Base-by-base conservation (phyloP, 2,797 vertebrate genomes). In the Catostomus latipinnis region DNA sequence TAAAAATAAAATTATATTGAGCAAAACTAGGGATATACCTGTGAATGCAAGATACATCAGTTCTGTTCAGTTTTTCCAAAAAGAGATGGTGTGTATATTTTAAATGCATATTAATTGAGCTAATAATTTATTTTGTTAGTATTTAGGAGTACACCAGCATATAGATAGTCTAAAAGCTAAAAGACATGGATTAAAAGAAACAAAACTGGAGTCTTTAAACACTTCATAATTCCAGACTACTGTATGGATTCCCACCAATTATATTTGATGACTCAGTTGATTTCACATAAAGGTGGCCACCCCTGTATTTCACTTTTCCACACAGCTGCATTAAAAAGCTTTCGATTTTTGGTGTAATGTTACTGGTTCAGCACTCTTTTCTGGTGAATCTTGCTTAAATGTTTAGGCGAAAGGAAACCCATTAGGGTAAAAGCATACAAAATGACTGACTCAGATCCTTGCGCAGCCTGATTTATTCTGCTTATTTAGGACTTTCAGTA, bases 371-470 rank as follows among this genome's bases (percentile, higher is more conserved):
- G 62, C 6, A 1, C 62, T 76, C 14, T 76, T 72, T 65, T 63
- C 61, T 12, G 46, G 53, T 43, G 6, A 61, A 53, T 22, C n/a
- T 10, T 68, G 50, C 22, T 58, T 66, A 49, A 60, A 76, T 56
- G 65, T 67, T 61, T 61, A 67, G 49, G 9, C 22, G 45, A 70
- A 61, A 43, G 11, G 12, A 16, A 68, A 70, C 50, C 68, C 34
- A 72, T 77, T 67, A 71, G 49, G 62, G 62, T 56, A 76, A 67
- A 54, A 57, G 62, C 62, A 66, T 58, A 76, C 14, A 72, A 71
- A 62, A 63, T 61, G 62, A 22, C 74, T 77, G 81, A 77, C 53
- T 54, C 70, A 13, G 11, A 78, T 34, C 22, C 16, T 46, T 54
- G n/a, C 8, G 0, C 45, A 5, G 4, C 46, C 60, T 13, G 54